Evolutionary conservation across 2,113 vertebrate genomes (phyloP).

Genomic region (Acrocephalus arundinaceus): DNA sequence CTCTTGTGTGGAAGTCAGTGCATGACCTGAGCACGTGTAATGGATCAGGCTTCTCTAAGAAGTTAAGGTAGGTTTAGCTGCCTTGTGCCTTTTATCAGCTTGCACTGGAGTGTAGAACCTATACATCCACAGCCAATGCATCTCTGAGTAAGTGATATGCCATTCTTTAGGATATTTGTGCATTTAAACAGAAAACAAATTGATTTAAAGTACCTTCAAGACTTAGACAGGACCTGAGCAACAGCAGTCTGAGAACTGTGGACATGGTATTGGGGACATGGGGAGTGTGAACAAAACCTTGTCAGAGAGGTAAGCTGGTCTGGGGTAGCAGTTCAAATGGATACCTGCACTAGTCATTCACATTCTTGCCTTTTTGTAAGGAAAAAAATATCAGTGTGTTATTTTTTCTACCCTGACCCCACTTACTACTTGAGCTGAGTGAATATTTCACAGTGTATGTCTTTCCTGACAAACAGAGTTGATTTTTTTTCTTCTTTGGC

Average conservation of each 20-base stretch:
- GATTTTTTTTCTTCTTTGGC: neutral
- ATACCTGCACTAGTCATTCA: neutral
- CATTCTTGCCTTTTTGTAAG: neutral
- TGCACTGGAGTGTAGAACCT: neutral
- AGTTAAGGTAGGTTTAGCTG: neutral
- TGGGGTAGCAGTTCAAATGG: neutral
- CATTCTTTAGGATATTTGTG: neutral
- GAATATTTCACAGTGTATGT: neutral
- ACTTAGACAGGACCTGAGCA: neutral
- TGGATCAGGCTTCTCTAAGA: neutral
- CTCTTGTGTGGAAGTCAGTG: neutral
- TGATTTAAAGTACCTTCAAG: slow-evolving; percentile 14
- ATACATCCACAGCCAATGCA: neutral
- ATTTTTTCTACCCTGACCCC: neutral
- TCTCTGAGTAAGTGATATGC: neutral
- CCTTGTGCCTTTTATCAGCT: neutral
- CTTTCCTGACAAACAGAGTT: neutral
- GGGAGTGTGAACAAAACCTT: neutral
- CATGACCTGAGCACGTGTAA: neutral
- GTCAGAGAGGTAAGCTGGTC: neutral
- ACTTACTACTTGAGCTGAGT: slow-evolving; percentile 1
- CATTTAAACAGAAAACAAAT: neutral
- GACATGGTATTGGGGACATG: fast-evolving
- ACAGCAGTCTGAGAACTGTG: neutral
- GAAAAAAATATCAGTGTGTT: neutral